Base-by-base conservation (phyloP, 2,888 invertebrate genomes). In the Caenorhabditis afra region DNA sequence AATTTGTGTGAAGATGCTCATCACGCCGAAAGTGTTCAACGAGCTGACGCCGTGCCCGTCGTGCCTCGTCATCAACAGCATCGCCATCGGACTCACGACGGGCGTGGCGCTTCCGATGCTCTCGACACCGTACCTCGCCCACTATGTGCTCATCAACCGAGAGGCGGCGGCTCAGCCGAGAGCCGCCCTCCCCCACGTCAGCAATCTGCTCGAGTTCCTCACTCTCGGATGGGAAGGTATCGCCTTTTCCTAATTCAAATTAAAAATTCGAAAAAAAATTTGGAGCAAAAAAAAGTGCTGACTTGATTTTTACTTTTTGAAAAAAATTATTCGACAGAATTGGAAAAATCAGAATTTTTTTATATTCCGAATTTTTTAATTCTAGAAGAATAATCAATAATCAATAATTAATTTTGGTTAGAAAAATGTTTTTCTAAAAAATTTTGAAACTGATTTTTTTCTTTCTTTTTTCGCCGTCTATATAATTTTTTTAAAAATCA, bases 21-120 rank as follows among this genome's bases (percentile, higher is more conserved):
- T 81, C 0, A 75, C 75, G 3, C 81, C 82, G 8, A 64, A 74
- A 65, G 50, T 85, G 11, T 83, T 61, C 65, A 68, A 73, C 57
- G 81, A 83, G 50, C 22, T 70, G 41, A 62, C 73, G 12, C 84
- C 83, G 10, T 84, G 83, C 39, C 66, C 81, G 1, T 83, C 83
- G 1, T 84, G 84, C 50, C 61, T 83, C 5, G 49, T 84, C 5
- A 67, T 81, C 35, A 75, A 79, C 57, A 62, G 55, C 29, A 61
- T 83, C 10, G 82, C 83, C 8, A 81, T 86, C 55, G 79, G 83
- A 23, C 22, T 87, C 0, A 44, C 73, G 5, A 77, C 85, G 3
- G 88, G 88, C 11, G 57, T 87, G 12, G 66, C 78, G 7, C 61
- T 88, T 11, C 88, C 88, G 16, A 73, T 87, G 67, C 45, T 87